Percentiles rank a stretch among this genome's conserved stretches.
These are phyloP conservation scores for Sebastes wilsoni DNA, from an alignment of 2,797 vertebrate species.

Conservation along the genomic window DNA sequence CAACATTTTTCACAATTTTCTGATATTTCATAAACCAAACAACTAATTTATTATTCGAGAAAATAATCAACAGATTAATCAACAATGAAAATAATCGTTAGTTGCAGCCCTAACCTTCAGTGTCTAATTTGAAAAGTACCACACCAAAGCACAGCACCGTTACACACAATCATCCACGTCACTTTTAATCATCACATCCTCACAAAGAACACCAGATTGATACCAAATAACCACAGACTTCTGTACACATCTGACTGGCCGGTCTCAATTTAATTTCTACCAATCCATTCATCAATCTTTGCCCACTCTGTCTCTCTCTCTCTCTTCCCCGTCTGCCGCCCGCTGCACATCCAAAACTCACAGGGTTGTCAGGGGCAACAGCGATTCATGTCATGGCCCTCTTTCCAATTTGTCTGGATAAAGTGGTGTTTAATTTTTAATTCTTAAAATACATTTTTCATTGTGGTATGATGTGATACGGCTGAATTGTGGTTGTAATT, in stretches of 20 bases:
- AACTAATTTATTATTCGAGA: too few relatives aligned
- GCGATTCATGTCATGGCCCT: not conserved
- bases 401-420: not conserved
- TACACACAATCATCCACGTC: not conserved
- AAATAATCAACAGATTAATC: not conserved
- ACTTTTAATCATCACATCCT: not conserved
- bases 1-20: too few relatives aligned
- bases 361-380: conserved; percentile 3
- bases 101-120: not conserved
- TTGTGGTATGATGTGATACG: not conserved
- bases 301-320: not conserved
- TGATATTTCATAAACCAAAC: too few relatives aligned
- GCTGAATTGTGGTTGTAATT: not conserved
- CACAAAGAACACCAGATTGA: not conserved
- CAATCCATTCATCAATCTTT: not conserved
- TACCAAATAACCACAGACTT: not conserved
- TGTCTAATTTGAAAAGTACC: not conserved
- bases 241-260: not conserved
- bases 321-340: not conserved
- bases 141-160: not conserved
- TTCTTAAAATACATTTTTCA: not conserved
- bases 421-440: not conserved
- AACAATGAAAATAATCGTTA: too few relatives aligned
- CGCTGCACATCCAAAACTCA: not conserved
- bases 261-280: not conserved